A percentile compares a stretch with the other conserved stretches of the same genome.
phyloP scores from a whole-genome alignment of 2,888 invertebrate genomes.

The Mycalesis mineus region DNA sequence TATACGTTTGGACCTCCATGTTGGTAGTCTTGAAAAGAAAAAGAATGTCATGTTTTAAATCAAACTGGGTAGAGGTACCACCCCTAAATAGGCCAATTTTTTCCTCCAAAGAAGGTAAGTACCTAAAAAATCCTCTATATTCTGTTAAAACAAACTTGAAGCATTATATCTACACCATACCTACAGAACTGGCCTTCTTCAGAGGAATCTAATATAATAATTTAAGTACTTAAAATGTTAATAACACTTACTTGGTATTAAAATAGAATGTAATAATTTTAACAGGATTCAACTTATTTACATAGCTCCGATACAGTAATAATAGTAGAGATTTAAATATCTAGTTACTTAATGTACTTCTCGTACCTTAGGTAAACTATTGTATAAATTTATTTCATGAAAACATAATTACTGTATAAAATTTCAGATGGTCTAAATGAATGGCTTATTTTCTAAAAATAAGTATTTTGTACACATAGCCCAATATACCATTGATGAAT shows the following conservation, averaged over 20 bases:
- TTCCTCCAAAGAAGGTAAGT: slow-evolving; percentile 38
- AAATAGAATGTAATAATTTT: slow-evolving; percentile 77
- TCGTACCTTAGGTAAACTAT: slow-evolving; percentile 2
- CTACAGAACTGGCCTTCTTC: slow-evolving; percentile 33
- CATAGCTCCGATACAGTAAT: slow-evolving; percentile 45
- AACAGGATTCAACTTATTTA: slow-evolving; percentile 76
- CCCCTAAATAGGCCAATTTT: slow-evolving; percentile 39
- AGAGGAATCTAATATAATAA: slow-evolving; percentile 51
- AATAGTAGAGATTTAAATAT: slow-evolving; percentile 22
- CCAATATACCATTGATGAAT: neutral
- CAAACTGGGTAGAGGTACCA: slow-evolving; percentile 15
- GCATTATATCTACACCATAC: slow-evolving; percentile 29
- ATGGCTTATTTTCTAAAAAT: slow-evolving; percentile 1
- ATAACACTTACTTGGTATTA: slow-evolving; percentile 74
- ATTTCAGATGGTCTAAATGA: slow-evolving; percentile 5
- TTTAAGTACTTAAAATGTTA: slow-evolving; percentile 60
- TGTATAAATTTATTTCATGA: neutral
- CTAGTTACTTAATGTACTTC: slow-evolving; percentile 7
- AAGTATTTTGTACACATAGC: slow-evolving; percentile 7
- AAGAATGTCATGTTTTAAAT: slow-evolving; percentile 19
- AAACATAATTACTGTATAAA: neutral
- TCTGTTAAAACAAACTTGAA: slow-evolving; percentile 20
- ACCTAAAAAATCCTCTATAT: slow-evolving; percentile 1
- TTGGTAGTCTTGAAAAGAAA: neutral
- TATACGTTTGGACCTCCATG: neutral